Conservation (phyloP, 2,888 invertebrate genomes). For the Scaptomyza polygonia region DNA sequence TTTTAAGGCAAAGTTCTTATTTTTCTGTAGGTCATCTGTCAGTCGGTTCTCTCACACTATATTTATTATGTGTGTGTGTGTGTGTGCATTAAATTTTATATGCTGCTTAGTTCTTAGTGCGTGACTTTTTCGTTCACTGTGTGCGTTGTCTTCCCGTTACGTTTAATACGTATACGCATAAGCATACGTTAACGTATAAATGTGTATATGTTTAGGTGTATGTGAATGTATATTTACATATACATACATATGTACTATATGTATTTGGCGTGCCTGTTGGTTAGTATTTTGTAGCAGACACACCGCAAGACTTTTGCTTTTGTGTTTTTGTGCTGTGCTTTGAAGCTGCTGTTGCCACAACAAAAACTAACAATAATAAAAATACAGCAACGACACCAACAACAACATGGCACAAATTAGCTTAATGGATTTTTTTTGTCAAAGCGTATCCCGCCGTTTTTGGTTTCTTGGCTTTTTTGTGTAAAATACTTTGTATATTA, state of each 20-base stretch:
- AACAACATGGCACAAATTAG: slow-evolving; percentile 70
- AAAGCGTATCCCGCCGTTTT: slow-evolving; percentile 42
- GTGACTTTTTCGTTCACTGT: slow-evolving; percentile 72
- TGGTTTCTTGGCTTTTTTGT: slow-evolving; percentile 48
- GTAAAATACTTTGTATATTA: slow-evolving; percentile 32
- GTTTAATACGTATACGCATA: slow-evolving; percentile 15
- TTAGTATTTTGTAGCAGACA: slow-evolving; percentile 40
- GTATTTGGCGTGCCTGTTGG: slow-evolving; percentile 2
- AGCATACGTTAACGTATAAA: no score
- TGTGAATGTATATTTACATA: background rate
- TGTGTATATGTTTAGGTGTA: background rate
- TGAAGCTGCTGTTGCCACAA: slow-evolving; percentile 53
- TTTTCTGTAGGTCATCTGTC: slow-evolving; percentile 1
- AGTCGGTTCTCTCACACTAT: slow-evolving; percentile 4
- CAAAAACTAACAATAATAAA: slow-evolving; percentile 29
- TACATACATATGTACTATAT: no score
- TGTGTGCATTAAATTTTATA: slow-evolving; percentile 63
- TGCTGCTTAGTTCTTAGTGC: slow-evolving; percentile 78
- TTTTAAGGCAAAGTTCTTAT: background rate
- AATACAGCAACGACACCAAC: slow-evolving; percentile 16
- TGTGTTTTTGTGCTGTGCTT: slow-evolving; percentile 57
- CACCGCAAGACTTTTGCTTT: slow-evolving; percentile 60
- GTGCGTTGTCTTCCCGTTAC: slow-evolving; percentile 37
- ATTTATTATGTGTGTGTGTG: slow-evolving; percentile 10
- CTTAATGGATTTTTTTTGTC: slow-evolving; percentile 79